Evolutionary conservation across 1,140 invertebrate genomes (phyloP), one percentile per base, ranked within the genome.

Genomic region (Drosophila ironensis): DNA sequence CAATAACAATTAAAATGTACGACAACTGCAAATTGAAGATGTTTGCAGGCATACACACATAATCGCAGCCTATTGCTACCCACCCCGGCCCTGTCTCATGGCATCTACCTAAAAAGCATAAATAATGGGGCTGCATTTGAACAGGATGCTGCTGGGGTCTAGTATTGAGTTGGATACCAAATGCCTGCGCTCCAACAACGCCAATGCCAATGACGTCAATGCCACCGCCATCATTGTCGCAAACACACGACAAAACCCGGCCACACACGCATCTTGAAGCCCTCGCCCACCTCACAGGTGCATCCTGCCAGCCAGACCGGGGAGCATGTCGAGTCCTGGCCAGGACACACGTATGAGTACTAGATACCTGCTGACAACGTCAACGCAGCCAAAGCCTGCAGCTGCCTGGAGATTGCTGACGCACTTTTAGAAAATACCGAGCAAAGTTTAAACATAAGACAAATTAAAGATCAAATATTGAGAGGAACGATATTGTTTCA

Each of bases 21-120:
- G 80, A 84, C 80, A 84, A 84, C 80, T 80, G 80, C 80, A 84
- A 72, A 84, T 84, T 84, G 80, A 72, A 86, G 80, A 86, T 80
- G 70, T 68, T 73, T 71, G 52, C 50, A 60, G 56, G 64, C 69
- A 37, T 12, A 35, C 30, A 37, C 30, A 35, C 30, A 54, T 66
- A 67, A 47, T 57, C 42, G 42, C 40, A 20, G 30, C 30, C 30
- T 33, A 37, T 37, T 37, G 33, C 8, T 30, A 4, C 11, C 11
- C 14, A 27, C 5, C 22, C 12, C 8, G 9, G 11, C 7, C 27
- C 7, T 35, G 41, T 64, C 33, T 42, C 42, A 38, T 37, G 11
- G 35, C 46, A 63, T 47, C 68, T 75, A 69, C 69, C 73, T 82
- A 84, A 82, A 82, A 84, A 82, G 73, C 78, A 82, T 78, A 84